Base-by-base conservation (phyloP, 2,113 vertebrate genomes). In the Anarrhichthys ocellatus region DNA sequence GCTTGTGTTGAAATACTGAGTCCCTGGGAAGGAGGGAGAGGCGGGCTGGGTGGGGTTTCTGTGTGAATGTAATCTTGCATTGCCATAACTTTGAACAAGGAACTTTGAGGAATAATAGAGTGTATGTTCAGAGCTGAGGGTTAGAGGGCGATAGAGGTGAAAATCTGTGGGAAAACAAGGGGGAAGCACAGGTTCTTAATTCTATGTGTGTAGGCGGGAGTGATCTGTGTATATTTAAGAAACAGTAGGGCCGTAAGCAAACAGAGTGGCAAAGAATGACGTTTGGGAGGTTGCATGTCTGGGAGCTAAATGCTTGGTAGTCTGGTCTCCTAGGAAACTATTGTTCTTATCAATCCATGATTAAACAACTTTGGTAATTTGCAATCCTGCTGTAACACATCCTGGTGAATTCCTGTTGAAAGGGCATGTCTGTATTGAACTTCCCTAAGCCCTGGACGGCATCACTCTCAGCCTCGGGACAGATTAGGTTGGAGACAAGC, bases 331-430 rank as follows among this genome's bases (percentile, higher is more conserved):
- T 0, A 22, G 84, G 85, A 79, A 87, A 92, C 91, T 75, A 90
- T 92, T 93, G 88, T 91, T 88, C 70, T 84, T 83, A 91, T 91
- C 91, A 91, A 93, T 80, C 88, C 84, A 0, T 36, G 89, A 94
- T 92, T 92, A 91, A 93, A 93, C 92, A 94, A 78, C 82, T 70
- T 70, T 46, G 59, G 73, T 83, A 56, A 89, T 87, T 92, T 88
- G 79, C 67, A 84, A 62, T 92, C 92, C 32, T 90, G 90, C 90
- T 54, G 56, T 24, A 79, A 91, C 91, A 86, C 73, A 91, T 93
- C 89, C 90, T 82, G 73, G 72, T 78, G 82, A 78, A 85, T 80
- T 80, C 85, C 84, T 76, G 66, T 52, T 84, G 85, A 81, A 83
- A 70, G 78, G 75, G 88, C 66, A 59, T 27, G 80, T 65, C 50